A percentile compares a stretch with the other conserved stretches of the same genome.
These are phyloP conservation scores for Eupeodes corollae DNA, from an alignment of 1,140 invertebrate genomes.

Conservation along the genomic window DNA sequence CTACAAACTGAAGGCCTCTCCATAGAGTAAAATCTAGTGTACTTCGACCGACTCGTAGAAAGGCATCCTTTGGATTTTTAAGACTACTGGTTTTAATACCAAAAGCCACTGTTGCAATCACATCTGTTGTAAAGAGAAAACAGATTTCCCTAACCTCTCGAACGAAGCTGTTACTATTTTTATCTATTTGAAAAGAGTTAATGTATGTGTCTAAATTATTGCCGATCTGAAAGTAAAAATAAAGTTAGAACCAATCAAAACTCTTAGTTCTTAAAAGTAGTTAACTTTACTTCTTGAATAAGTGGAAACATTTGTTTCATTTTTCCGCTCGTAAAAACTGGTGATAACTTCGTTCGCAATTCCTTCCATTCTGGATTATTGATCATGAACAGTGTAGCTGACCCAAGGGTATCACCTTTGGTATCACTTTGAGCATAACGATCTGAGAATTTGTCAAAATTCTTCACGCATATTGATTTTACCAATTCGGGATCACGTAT, in stretches of 20 bases:
- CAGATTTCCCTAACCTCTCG: constrained; percentile 38
- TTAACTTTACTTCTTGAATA: constrained; percentile 27
- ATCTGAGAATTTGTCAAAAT: constrained; percentile 34
- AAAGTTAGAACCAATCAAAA: background rate
- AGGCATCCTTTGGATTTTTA: constrained; percentile 38
- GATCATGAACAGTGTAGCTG: constrained; percentile 23
- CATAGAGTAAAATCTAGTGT: constrained; percentile 44
- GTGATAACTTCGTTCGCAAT: constrained; percentile 41
- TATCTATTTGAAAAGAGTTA: background rate
- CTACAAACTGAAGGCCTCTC: constrained; percentile 40
- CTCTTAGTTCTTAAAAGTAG: background rate
- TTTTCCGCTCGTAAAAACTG: constrained; percentile 43
- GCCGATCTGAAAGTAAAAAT: constrained; percentile 13
- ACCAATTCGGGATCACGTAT: constrained; percentile 42
- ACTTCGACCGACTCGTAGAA: constrained; percentile 35
- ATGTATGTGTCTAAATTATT: constrained; percentile 17
- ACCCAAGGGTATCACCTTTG: constrained; percentile 17
- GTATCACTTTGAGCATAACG: constrained; percentile 17
- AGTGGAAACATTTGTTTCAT: constrained; percentile 45
- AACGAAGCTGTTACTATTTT: constrained; percentile 1
- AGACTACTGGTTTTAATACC: constrained; percentile 46
- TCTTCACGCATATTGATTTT: constrained; percentile 41
- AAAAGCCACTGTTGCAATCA: constrained; percentile 47
- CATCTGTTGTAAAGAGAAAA: constrained; percentile 45
- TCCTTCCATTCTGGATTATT: constrained; percentile 38